Evolutionary conservation across 2,797 vertebrate species (phyloP).

Genomic region (Mus caroli): DNA sequence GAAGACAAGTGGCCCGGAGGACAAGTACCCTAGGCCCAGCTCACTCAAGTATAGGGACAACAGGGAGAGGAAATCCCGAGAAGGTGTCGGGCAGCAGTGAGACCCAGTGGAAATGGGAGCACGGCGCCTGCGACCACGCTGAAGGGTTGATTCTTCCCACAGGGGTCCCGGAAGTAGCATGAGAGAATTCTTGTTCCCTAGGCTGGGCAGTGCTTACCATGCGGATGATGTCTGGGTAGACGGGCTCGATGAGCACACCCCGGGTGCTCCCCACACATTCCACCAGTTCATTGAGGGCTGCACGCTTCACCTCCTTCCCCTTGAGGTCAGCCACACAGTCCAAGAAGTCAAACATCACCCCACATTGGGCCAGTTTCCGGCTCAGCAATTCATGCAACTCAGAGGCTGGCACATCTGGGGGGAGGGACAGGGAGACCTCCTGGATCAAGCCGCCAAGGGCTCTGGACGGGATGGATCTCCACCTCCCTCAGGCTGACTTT

Average conservation of each 20-base stretch:
- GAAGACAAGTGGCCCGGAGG: background rate
- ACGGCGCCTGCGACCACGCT: background rate
- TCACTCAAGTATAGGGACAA: background rate
- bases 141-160: background rate
- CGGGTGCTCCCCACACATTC: conserved; percentile 95
- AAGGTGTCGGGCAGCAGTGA: background rate
- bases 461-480: background rate
- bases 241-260: conserved; percentile 95
- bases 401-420: conserved; percentile 93
- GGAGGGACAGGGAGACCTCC: background rate
- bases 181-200: background rate
- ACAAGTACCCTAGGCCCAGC: background rate
- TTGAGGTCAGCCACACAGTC: conserved; percentile 97
- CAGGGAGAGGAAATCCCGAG: background rate
- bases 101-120: background rate
- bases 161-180: background rate
- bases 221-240: conserved; percentile 96
- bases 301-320: conserved; percentile 97
- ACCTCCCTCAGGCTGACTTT: background rate
- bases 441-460: background rate
- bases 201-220: conserved; percentile 90
- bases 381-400: conserved; percentile 96
- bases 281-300: conserved; percentile 95
- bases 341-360: conserved; percentile 96
- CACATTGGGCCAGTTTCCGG: conserved; percentile 97